Conservation (phyloP, 2,888 invertebrate genomes). For the Idaea biselata region DNA sequence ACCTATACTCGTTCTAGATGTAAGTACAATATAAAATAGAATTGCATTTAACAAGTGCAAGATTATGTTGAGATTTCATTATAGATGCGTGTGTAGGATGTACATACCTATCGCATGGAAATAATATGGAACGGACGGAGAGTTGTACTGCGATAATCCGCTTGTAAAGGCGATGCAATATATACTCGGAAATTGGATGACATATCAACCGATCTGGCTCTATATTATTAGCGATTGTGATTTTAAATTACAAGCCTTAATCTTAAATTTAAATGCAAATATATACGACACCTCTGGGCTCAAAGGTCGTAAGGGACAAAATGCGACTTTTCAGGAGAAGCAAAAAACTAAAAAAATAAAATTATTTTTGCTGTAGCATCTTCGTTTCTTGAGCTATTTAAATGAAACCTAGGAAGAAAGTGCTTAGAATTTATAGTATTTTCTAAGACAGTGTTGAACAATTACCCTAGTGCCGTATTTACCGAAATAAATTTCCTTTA, state of each 20-base stretch:
- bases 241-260: not conserved
- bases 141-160: conserved; percentile 28
- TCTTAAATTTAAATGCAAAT: too few species aligned
- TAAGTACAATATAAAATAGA: not conserved
- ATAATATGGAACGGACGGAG: conserved; percentile 11
- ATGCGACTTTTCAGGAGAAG: too few species aligned
- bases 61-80: conserved; percentile 28
- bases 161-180: conserved; percentile 26
- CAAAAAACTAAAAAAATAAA: too few species aligned
- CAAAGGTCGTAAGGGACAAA: too few species aligned
- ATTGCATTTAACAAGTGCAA: not conserved
- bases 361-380: too few species aligned
- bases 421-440: too few species aligned
- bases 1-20: not conserved
- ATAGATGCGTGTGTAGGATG: conserved; percentile 23
- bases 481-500: too few species aligned
- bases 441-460: too few species aligned
- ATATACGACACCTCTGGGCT: too few species aligned
- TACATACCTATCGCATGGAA: conserved; percentile 7
- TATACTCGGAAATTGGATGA: conserved; percentile 60
- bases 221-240: not conserved
- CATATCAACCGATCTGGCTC: conserved; percentile 53
- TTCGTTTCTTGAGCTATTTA: too few species aligned
- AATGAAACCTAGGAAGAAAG: too few species aligned
- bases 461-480: too few species aligned